These are phyloP conservation scores for Micrasema longulum DNA, from an alignment of 1,140 invertebrate genomes.

Conservation along the genomic window DNA sequence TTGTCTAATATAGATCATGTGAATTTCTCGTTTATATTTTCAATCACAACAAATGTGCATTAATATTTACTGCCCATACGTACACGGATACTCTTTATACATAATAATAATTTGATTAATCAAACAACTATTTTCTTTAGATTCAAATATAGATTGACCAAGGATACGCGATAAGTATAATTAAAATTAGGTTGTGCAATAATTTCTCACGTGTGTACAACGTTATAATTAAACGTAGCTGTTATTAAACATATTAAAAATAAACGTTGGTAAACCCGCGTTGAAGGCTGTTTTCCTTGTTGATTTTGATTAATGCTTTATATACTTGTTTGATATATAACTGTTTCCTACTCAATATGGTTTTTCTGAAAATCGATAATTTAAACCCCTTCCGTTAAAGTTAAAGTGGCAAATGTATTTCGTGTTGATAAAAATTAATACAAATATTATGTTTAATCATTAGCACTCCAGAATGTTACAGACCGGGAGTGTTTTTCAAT, in stretches of 20 bases:
- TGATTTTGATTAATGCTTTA: too few relatives aligned
- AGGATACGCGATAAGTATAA: conserved; percentile 9
- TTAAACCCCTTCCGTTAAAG: too few relatives aligned
- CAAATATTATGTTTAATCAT: too few relatives aligned
- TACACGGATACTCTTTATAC: not conserved
- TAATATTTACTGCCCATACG: conserved; percentile 9
- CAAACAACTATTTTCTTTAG: not conserved
- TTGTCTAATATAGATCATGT: conserved; percentile 49
- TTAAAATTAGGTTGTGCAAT: conserved; percentile 12
- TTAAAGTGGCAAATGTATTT: too few relatives aligned
- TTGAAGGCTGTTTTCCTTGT: conserved; percentile 4
- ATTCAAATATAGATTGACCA: not conserved
- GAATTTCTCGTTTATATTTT: conserved; percentile 34
- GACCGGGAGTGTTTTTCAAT: too few relatives aligned
- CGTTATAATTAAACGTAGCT: too few relatives aligned
- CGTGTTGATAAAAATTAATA: too few relatives aligned
- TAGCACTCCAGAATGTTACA: too few relatives aligned
- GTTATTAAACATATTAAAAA: too few relatives aligned
- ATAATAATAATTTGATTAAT: not conserved
- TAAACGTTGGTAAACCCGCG: not conserved
- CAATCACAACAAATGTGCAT: not conserved
- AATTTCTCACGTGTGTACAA: not conserved
- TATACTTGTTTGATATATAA: too few relatives aligned
- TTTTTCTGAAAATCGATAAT: too few relatives aligned
- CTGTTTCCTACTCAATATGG: too few relatives aligned